Conservation (phyloP, 2,888 invertebrate species). For the Hartigia nigra region DNA sequence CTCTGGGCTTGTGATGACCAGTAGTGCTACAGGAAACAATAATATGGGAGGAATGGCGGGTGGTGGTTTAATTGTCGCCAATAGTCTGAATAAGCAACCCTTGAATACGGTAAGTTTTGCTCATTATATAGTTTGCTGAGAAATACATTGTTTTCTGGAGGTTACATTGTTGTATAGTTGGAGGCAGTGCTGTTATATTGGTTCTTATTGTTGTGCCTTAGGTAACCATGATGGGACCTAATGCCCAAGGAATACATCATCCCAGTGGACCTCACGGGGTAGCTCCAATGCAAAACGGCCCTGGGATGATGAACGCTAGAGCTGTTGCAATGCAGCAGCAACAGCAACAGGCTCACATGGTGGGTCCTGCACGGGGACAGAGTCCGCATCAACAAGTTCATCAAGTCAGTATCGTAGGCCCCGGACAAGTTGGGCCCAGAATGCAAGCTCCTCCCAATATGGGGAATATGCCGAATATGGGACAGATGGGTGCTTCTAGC, state of each 20-base stretch:
- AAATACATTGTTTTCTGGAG: neutral
- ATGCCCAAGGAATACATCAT: conserved; percentile 65
- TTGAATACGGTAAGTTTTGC: conserved; percentile 61
- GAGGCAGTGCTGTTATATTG: neutral
- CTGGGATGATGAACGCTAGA: conserved; percentile 72
- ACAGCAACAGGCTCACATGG: conserved; percentile 60
- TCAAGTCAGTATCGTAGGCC: conserved; percentile 64
- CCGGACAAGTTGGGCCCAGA: conserved; percentile 71
- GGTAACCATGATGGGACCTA: conserved; percentile 71
- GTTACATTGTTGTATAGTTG: neutral
- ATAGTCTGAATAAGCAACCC: conserved; percentile 80
- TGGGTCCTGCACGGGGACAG: conserved; percentile 60
- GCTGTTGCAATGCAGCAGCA: conserved; percentile 66
- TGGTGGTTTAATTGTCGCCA: conserved; percentile 78
- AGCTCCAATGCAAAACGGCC: conserved; percentile 79
- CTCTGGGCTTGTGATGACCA: conserved; percentile 83
- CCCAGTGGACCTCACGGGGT: conserved; percentile 58
- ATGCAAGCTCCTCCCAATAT: conserved; percentile 73
- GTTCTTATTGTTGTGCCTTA: conserved; percentile 31
- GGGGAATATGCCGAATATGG: conserved; percentile 63
- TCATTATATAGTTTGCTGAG: neutral
- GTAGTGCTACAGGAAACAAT: conserved; percentile 72
- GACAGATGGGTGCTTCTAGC: conserved; percentile 61
- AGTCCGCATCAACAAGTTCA: conserved; percentile 66
- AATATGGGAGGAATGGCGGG: conserved; percentile 74